Base-by-base conservation (phyloP, 2,888 invertebrate genomes). In the Blastobasis lacticolella region DNA sequence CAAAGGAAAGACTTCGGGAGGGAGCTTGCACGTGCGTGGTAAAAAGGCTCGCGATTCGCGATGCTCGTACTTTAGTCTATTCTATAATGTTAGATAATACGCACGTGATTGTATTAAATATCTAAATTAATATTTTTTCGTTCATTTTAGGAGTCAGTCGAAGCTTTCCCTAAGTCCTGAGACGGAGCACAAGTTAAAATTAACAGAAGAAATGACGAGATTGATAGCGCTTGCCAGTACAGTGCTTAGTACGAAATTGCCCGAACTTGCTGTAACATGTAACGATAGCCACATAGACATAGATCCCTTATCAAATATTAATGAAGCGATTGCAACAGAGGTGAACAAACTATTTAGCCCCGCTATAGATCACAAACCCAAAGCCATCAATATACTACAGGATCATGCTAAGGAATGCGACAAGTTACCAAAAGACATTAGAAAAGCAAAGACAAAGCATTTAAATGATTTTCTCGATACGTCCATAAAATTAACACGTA, bases 141-240 rank as follows among this genome's bases (percentile, higher is more conserved):
- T 23, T 23, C 23, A 48, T 71, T 82, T 52, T 71, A 88, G 87
- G 86, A 79, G 64, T 57, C 75, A 80, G 55, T 79, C 85, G 1
- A 84, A 81, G 64, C 58, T 80, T 54, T 75, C 75, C 38, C 67
- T 84, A 45, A 67, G 73, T n/a, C 65, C 76, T 46, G 82, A 83
- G 62, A 70, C 70, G 49, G 83, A 85, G 49, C 67, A 72, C 38
- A 62, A 72, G 5, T 69, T 73, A 50, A 87, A 86, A 63, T 73
- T 88, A 37, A 75, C 75, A 4, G 84, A 85, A 65, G 87, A 88
- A 73, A 84, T 87, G 69, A 70, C 83, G 45, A 75, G 87, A 66
- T 65, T 88, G 59, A 85, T 85, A 54, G 83, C 76, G 75, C 87
- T 88, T 81, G 87, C 88, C 81, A 87, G 80, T 61, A 81, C 87